These are phyloP conservation scores for Pterocles gutturalis DNA, from an alignment of 2,113 vertebrate species.

Conservation along the genomic window DNA sequence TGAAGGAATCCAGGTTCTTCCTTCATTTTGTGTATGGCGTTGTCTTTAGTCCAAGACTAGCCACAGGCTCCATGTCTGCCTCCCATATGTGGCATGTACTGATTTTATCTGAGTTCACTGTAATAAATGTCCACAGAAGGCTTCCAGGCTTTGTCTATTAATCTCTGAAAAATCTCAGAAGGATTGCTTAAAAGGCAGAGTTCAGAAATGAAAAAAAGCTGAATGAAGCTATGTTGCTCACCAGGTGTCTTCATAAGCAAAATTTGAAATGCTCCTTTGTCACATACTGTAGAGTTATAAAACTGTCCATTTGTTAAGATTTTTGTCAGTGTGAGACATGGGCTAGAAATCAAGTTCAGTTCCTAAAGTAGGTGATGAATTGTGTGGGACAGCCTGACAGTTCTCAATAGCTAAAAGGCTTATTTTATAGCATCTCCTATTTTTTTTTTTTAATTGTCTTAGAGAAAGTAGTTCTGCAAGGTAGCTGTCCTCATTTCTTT, in stretches of 20 bases:
- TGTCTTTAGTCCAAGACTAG: neutral
- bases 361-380: neutral
- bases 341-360: neutral
- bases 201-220: neutral
- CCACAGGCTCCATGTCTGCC: neutral
- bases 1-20: neutral
- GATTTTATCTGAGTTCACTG: neutral
- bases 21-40: neutral
- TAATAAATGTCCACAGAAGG: neutral
- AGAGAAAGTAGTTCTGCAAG: neutral
- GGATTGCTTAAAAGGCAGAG: neutral
- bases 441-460: neutral
- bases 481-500: neutral
- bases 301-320: neutral
- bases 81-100: neutral
- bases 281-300: neutral
- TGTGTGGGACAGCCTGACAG: accelerated
- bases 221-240: neutral
- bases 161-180: neutral
- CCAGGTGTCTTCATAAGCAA: neutral
- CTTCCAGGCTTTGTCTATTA: neutral
- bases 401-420: neutral
- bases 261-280: neutral
- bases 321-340: neutral
- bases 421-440: neutral